phyloP scores from a whole-genome alignment of 2,113 vertebrate species.

The Chaenogobius annularis region DNA sequence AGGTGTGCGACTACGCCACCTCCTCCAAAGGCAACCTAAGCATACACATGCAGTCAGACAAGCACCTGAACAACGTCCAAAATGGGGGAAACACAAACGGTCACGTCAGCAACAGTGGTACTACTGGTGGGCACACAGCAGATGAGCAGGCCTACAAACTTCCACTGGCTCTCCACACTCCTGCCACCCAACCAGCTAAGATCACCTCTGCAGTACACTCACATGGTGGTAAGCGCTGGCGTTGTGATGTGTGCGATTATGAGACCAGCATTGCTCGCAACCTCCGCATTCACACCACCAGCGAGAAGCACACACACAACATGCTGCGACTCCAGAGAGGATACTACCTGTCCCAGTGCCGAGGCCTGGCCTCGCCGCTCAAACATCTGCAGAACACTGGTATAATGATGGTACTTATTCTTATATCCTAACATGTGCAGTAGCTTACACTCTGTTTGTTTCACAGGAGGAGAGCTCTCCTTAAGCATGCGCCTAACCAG shows the following conservation, averaged over 20 bases:
- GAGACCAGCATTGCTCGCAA: slow-evolving; percentile 98
- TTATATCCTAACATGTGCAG: neutral
- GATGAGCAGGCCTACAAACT: slow-evolving; percentile 66
- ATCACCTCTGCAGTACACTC: slow-evolving; percentile 63
- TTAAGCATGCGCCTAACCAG: slow-evolving; percentile 88
- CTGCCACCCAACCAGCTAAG: slow-evolving; percentile 47
- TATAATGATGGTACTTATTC: slow-evolving; percentile 14
- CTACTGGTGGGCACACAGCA: slow-evolving; percentile 42
- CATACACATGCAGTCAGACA: slow-evolving; percentile 99
- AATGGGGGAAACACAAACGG: slow-evolving; percentile 83
- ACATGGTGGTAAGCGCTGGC: slow-evolving; percentile 85
- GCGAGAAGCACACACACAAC: slow-evolving; percentile 99
- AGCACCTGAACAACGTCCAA: slow-evolving; percentile 99
- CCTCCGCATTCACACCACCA: slow-evolving; percentile 99
- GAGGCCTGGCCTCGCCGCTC: slow-evolving; percentile 82
- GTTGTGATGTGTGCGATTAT: slow-evolving; percentile 97
- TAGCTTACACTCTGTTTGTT: slow-evolving; percentile 14
- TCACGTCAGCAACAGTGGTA: slow-evolving; percentile 54
- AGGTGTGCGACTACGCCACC: slow-evolving; percentile 99
- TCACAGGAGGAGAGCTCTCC: slow-evolving; percentile 87
- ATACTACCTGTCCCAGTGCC: slow-evolving; percentile 95
- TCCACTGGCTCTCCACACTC: slow-evolving; percentile 49
- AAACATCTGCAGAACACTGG: slow-evolving; percentile 88
- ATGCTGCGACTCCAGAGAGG: slow-evolving; percentile 95
- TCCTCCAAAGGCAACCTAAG: slow-evolving; percentile 99